Evolutionary conservation across 2,888 invertebrate genomes (phyloP), one percentile per base, ranked within the genome.

Genomic region (Axea sp.): DNA sequence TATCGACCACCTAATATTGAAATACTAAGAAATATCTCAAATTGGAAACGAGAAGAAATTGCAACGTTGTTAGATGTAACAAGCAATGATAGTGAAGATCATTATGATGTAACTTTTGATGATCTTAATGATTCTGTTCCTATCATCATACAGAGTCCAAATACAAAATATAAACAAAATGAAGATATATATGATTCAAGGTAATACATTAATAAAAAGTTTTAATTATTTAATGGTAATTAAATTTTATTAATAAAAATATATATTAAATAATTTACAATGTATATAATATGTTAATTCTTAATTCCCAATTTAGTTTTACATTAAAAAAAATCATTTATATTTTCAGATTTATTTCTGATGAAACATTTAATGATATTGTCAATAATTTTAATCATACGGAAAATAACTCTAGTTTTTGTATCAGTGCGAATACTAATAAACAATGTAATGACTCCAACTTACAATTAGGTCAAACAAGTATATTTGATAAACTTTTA

Each of bases 1-100:
- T 83, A 82, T 33, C 26, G 71, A 8, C 19, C 82, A 8, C 86
- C 85, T 1, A 12, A 3, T 19, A 11, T 57, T 22, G 14, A 45
- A 6, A 8, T 24, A 6, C 1, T 73, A 1, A 35, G 12, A 19
- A 8, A 30, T 7, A 68, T 73, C 1, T 9, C 41, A 4, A 30
- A 30, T 1, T 73, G 73, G 73, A 68, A 26, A 24, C 19, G 9
- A 11, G 62, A 73, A 11, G 73, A 62, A 17, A 67, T 73, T 5
- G n/a, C 53, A 0, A 6, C 1, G 1, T 37, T 72, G 12, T 59
- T 43, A 51, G n/a, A 65, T 11, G 8, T 17, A 0, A 1, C 3
- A 2, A 0, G n/a, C 2, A 65, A 31, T 24, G 51, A 64, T 5
- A 31, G 53, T 11, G 71, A 72, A 19, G 49, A 41, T 2, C 31